These are phyloP conservation scores for Clusia tigrina DNA, from an alignment of 2,888 invertebrate genomes.

Conservation along the genomic window DNA sequence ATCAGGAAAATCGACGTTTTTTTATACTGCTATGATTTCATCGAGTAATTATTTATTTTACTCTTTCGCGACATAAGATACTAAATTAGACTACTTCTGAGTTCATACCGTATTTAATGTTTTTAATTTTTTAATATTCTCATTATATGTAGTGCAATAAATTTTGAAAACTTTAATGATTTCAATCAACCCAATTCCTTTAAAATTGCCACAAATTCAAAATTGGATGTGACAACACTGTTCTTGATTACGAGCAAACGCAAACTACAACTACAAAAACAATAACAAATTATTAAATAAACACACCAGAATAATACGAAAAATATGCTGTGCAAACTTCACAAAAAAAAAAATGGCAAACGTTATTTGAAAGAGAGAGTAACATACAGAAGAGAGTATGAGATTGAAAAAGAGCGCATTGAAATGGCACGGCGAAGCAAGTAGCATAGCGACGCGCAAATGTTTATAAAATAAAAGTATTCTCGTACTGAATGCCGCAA, in stretches of 20 bases:
- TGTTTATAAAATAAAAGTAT: slow-evolving; percentile 21
- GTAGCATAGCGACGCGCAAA: slow-evolving; percentile 27
- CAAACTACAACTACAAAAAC: slow-evolving; percentile 38
- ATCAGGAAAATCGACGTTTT: too few species aligned
- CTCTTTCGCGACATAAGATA: too few species aligned
- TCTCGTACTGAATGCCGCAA: not conserved
- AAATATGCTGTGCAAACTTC: slow-evolving; percentile 48
- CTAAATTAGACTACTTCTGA: too few species aligned
- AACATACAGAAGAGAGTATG: slow-evolving; percentile 20
- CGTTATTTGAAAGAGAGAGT: slow-evolving; percentile 51
- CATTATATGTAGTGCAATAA: too few species aligned
- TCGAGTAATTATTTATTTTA: too few species aligned
- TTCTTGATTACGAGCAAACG: slow-evolving; percentile 38
- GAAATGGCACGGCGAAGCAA: slow-evolving; percentile 25
- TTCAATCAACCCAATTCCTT: slow-evolving; percentile 24
- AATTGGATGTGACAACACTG: slow-evolving; percentile 33
- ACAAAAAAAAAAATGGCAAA: slow-evolving; percentile 41
- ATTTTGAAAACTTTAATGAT: too few species aligned
- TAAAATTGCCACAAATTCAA: slow-evolving; percentile 45
- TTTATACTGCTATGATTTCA: too few species aligned
- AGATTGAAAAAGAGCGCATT: slow-evolving; percentile 19
- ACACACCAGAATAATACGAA: slow-evolving; percentile 44
- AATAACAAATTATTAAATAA: slow-evolving; percentile 59
- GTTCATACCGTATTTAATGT: too few species aligned
- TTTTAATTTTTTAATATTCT: too few species aligned